Base-by-base conservation (phyloP, 2,113 vertebrate species). In the Colistium nudipinnis region DNA sequence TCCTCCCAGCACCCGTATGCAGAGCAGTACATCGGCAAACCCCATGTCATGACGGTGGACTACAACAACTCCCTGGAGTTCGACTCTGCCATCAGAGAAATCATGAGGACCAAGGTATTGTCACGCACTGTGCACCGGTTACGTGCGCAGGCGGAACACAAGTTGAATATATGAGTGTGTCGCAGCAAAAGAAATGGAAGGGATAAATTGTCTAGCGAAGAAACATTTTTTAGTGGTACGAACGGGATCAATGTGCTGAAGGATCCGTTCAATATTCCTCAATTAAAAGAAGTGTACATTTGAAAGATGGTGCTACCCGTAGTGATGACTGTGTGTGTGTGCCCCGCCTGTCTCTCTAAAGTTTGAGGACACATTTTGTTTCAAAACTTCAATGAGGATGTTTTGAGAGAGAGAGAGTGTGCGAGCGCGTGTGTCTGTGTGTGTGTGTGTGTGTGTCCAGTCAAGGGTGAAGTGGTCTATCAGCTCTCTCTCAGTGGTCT, bases 1-100 rank as follows among this genome's bases (percentile, higher is more conserved):
- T 96, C 95, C 55, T 98, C 97, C 65, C 98, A 99, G 65, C 97
- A 99, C 39, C 98, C 98, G 0, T 99, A 99, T 0, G 94, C 95
- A 0, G 96, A 99, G 75, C 94, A 96, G 78, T 96, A 98, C 90
- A 96, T 99, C 0, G 96, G 98, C 67, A 95, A 91, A 72, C 98
- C 98, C 0, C 95, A 98, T 0, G 98, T 98, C 75, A 95, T 96
- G 92, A 99, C 97, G 0, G 96, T 98, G 0, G 95, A 99, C 87
- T 98, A 95, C 91, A 99, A 99, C 91, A 96, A 97, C 91, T 96
- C 97, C 0, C 89, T 94, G 56, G 96, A 98, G 92, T 96, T 99
- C 9, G 97, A 98, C 49, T 86, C 95, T 1, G 95, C 95, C 70
- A 89, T 99, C 85, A 94, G 94, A 85, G 93, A 95, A 85, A 98